Evolutionary conservation across 2,113 vertebrate species (phyloP), one percentile per base, ranked within the genome.

Genomic region (Anhinga anhinga): DNA sequence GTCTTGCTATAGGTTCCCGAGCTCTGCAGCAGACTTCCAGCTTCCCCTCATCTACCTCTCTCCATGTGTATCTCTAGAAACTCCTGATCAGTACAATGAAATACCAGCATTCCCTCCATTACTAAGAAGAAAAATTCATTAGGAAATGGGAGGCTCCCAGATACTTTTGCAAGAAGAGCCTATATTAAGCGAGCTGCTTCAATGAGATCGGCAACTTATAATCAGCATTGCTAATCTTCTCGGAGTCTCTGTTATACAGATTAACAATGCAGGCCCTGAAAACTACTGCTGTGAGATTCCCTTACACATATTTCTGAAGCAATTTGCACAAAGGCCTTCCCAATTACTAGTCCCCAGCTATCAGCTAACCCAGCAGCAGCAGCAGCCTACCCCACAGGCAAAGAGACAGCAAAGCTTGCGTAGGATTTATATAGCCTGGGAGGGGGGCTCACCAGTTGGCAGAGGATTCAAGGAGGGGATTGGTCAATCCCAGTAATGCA

Each of bases 361-460:
- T 2, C 70, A 59, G n/a, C 25, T 26, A 30, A 11, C 8, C 3
- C 5, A 2, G 27, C 42, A 36, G 15, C 49, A 34, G 20, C 56
- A 56, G 27, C 49, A 27, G 5, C 30, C 69, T 5, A 5, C 11
- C 34, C 50, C 27, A 16, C 17, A 16, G 21, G 13, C 29, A 23
- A 15, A 23, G 21, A 25, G 49, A 1, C 42, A 29, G 36, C 13
- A 32, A 8, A 42, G 13, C 34, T 34, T 53, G 9, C 2, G 0
- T 1, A 26, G 56, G n/a, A 6, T 50, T 58, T 38, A 17, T 18
- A 25, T 1, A 50, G 52, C 11, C 13, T 32, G 32, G 50, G 21
- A 47, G 34, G 15, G 38, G 18, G 13, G 49, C 40, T 26, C 34
- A 38, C 2, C 0, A 15, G 9, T 4, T 4, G 32, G 65, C 30